phyloP scores from a whole-genome alignment of 2,888 invertebrate species.

The Ormia ochracea region DNA sequence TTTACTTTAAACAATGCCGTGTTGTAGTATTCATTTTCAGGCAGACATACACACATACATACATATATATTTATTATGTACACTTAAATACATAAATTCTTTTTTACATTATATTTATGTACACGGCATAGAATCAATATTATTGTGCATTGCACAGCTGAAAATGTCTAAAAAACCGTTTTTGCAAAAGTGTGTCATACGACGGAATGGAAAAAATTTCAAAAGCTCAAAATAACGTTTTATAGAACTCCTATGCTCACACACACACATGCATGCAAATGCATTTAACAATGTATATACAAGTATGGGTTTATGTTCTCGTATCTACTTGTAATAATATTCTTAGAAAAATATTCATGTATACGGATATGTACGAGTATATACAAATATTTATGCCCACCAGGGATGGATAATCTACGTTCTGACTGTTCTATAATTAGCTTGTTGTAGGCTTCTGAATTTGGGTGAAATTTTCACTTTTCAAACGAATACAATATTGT shows the following conservation, averaged over 20 bases:
- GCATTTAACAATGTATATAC: too few relatives aligned
- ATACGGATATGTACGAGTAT: background rate
- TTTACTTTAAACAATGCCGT: conserved; percentile 33
- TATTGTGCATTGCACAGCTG: conserved; percentile 22
- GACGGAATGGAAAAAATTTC: conserved; percentile 11
- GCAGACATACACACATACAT: background rate
- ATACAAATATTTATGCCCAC: background rate
- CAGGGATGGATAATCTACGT: conserved; percentile 6
- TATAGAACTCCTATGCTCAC: conserved; percentile 24
- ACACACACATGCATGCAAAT: too few relatives aligned
- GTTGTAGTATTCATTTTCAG: conserved; percentile 1
- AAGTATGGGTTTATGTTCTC: too few relatives aligned
- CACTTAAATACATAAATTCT: background rate
- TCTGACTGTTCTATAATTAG: too few relatives aligned
- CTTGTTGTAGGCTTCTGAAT: too few relatives aligned
- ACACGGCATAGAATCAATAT: conserved; percentile 36
- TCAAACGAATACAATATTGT: too few relatives aligned
- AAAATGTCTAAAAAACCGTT: conserved; percentile 25
- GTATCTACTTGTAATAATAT: background rate
- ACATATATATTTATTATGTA: conserved; percentile 13
- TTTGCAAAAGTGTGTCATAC: conserved; percentile 59
- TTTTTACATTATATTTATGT: background rate
- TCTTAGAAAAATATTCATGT: conserved; percentile 12
- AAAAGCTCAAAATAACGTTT: conserved; percentile 46
- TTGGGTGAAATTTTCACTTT: too few relatives aligned